A percentile compares a stretch with the other conserved stretches of the same genome.
phyloP scores from a whole-genome alignment of 2,797 vertebrate species.

The Pristis pectinata region DNA sequence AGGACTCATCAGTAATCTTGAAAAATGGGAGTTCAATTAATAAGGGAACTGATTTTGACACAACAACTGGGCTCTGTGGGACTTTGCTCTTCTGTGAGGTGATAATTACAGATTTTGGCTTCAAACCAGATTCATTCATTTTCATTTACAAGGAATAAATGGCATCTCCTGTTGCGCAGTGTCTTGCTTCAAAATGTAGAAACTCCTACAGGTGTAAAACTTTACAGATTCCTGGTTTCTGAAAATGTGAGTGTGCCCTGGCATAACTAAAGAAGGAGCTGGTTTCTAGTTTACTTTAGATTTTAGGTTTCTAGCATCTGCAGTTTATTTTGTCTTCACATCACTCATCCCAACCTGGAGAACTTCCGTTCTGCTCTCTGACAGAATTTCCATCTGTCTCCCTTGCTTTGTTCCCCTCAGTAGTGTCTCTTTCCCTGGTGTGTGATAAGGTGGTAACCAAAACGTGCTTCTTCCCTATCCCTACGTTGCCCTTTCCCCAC shows the following conservation, averaged over 20 bases:
- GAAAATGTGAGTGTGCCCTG: neutral
- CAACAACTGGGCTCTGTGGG: neutral
- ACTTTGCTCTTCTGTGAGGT: neutral
- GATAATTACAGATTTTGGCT: neutral
- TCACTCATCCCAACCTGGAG: no score
- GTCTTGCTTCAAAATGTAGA: neutral
- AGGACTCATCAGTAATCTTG: neutral
- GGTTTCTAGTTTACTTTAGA: no score
- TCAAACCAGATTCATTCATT: neutral
- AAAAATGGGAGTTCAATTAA: neutral
- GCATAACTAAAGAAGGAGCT: neutral
- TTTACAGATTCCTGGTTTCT: neutral
- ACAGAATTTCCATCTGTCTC: no score
- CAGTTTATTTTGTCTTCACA: no score
- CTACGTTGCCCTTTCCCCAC: no score
- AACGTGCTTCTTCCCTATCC: no score
- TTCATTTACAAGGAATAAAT: neutral
- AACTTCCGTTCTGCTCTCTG: no score
- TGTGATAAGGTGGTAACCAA: no score
- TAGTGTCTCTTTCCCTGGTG: no score
- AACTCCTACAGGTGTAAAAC: neutral
- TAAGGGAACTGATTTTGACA: conserved; percentile 3
- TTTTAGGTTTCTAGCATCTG: no score
- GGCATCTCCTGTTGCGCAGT: neutral
- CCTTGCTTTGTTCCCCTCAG: no score